Percentiles rank a stretch among this genome's conserved stretches.
Conservation (phyloP, 2,888 invertebrate genomes). For the Antheraea yamamai region DNA sequence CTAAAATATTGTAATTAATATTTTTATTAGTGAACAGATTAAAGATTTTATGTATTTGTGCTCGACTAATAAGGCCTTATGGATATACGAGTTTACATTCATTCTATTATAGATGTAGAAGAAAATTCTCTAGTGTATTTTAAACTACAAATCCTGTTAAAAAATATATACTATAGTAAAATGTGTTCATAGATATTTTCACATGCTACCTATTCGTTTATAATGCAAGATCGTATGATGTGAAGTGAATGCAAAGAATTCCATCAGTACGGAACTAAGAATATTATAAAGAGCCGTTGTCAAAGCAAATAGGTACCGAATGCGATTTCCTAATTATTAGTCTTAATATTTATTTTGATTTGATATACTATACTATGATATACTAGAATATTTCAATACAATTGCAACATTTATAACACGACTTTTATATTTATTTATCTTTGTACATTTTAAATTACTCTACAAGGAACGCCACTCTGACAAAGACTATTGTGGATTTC, state of each 20-base stretch:
- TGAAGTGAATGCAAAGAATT: background rate
- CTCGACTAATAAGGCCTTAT: too few species aligned
- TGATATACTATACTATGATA: background rate
- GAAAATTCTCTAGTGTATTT: too few species aligned
- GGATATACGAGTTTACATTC: too few species aligned
- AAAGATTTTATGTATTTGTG: too few species aligned
- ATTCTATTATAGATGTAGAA: too few species aligned
- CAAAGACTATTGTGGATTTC: background rate
- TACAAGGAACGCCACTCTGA: background rate
- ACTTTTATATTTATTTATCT: background rate
- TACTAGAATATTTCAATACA: background rate
- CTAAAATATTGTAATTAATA: too few species aligned
- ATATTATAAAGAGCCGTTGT: background rate
- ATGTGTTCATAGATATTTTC: background rate
- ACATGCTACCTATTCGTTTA: background rate
- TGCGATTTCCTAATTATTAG: background rate
- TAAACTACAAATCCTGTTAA: too few species aligned
- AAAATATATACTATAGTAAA: background rate
- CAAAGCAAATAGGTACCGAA: background rate
- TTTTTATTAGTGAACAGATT: too few species aligned
- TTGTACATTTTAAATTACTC: background rate
- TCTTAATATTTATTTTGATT: background rate
- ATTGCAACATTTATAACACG: background rate
- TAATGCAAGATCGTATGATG: too few species aligned
- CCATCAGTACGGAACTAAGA: background rate